Conservation (phyloP, 2,113 vertebrate species). For the Callionymus lyra region DNA sequence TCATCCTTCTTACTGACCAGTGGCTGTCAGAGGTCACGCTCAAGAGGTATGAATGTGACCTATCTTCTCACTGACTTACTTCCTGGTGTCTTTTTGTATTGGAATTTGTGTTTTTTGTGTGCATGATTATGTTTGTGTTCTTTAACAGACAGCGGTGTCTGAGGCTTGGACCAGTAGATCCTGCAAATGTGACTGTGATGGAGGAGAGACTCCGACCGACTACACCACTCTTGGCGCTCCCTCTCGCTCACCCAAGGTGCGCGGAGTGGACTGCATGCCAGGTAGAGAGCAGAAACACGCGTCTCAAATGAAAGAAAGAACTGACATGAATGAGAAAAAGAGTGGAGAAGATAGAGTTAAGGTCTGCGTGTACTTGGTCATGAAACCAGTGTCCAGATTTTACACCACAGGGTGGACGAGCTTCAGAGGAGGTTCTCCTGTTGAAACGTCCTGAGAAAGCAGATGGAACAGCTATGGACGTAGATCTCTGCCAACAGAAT, state of each 20-base stretch:
- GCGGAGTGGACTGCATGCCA: constrained; percentile 78
- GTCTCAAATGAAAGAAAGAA: not conserved
- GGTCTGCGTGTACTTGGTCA: constrained; percentile 11
- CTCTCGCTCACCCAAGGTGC: constrained; percentile 39
- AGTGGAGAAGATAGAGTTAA: not conserved
- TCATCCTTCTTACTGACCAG: constrained; percentile 38
- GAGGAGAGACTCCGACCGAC: constrained; percentile 54
- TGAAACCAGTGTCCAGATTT: constrained; percentile 36
- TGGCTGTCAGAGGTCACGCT: constrained; percentile 26
- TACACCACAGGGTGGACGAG: constrained; percentile 35
- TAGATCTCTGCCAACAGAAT: no score
- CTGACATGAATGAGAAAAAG: not conserved
- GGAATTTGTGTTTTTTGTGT: no score
- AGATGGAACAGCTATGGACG: no score
- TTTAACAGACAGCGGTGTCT: constrained; percentile 27
- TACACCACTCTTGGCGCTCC: constrained; percentile 47
- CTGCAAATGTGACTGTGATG: constrained; percentile 84
- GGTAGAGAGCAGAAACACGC: constrained; percentile 56
- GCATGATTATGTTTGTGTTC: constrained; percentile 5
- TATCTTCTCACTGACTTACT: no score
- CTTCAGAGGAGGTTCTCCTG: constrained; percentile 34
- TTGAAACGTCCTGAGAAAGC: no score
- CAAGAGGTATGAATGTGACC: constrained; percentile 49
- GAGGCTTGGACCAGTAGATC: constrained; percentile 76
- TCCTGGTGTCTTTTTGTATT: no score